Percentiles rank a stretch among this genome's conserved stretches.
These are phyloP conservation scores for Mormyrops boulengeri DNA, from an alignment of 2,797 vertebrate species.

Conservation along the genomic window DNA sequence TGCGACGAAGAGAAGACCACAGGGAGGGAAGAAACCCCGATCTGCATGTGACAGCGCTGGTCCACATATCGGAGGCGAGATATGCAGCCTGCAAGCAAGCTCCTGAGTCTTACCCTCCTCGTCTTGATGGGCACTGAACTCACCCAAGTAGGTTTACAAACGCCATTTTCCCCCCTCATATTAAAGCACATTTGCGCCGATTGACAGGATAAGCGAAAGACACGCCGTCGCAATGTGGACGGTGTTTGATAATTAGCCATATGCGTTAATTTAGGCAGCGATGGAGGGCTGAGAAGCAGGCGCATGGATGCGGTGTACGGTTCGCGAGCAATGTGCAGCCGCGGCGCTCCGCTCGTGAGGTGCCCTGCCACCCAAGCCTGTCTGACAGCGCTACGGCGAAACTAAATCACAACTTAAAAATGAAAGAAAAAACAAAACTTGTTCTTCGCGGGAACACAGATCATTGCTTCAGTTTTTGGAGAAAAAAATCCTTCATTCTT, in stretches of 20 bases:
- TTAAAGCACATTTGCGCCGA: slow-evolving; percentile 17
- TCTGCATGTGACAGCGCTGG: slow-evolving; percentile 58
- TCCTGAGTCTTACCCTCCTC: slow-evolving; percentile 72
- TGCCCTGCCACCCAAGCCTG: neutral
- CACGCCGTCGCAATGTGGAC: neutral
- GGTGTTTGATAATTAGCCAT: neutral
- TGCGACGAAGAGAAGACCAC: slow-evolving; percentile 37
- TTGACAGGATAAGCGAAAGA: slow-evolving; percentile 22
- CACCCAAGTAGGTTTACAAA: slow-evolving; percentile 73
- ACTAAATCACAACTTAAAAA: neutral
- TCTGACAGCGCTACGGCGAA: neutral
- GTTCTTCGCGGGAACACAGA: neutral
- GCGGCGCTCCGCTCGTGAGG: neutral
- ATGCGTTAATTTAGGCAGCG: neutral
- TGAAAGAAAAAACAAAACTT: neutral
- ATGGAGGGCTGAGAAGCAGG: neutral
- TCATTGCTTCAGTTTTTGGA: neutral
- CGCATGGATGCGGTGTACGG: neutral
- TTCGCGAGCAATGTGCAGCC: neutral
- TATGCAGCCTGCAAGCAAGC: slow-evolving; percentile 75
- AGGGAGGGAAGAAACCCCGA: slow-evolving; percentile 28
- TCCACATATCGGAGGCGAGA: slow-evolving; percentile 53
- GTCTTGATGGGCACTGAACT: slow-evolving; percentile 81
- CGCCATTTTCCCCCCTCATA: slow-evolving; percentile 51
- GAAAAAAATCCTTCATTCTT: neutral